Base-by-base conservation (phyloP, 2,797 vertebrate genomes). In the Buceros bicornis region DNA sequence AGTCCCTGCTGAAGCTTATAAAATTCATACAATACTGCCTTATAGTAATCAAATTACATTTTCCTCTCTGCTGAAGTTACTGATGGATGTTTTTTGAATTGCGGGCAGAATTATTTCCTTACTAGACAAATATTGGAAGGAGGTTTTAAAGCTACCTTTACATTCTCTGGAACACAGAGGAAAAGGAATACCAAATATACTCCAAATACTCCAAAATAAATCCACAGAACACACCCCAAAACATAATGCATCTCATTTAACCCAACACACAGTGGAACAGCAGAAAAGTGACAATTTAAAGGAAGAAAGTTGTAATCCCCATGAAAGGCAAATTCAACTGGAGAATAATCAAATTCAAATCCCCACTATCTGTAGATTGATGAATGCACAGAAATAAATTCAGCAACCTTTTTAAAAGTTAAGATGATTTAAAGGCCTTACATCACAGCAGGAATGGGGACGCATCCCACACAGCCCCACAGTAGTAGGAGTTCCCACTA, bases 81-180 rank as follows among this genome's bases (percentile, higher is more conserved):
- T 1, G 3, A 25, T 29, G 33, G 3, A 25, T 29, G 33, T 47
- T 54, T 42, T 80, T 47, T n/a, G 19, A 16, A 77, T 69, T 70
- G 48, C 13, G n/a, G 47, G 10, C 4, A 42, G 1, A 26, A 56
- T 21, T 72, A 37, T 26, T 81, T 22, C 50, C 5, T 0, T 50
- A 50, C 35, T 35, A 31, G 28, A 53, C 16, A 61, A 50, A 65
- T 61, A 2, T 19, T 10, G 20, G 13, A 8, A 69, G 4, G 9
- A 65, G 16, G 3, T 51, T 87, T 71, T 57, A 79, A 90, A 90
- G 29, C 5, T 45, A 42, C 10, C 15, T 82, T 62, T 72, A 76
- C 0, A 0, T 50, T 88, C 24, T 42, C 28, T 45, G 29, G 64
- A 86, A 82, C 16, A 65, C 4, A 18, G 16, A 3, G 33, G 11